Percentiles rank a stretch among this genome's conserved stretches.
These are phyloP conservation scores for Eilema sororculum DNA, from an alignment of 2,888 invertebrate species.

Conservation along the genomic window DNA sequence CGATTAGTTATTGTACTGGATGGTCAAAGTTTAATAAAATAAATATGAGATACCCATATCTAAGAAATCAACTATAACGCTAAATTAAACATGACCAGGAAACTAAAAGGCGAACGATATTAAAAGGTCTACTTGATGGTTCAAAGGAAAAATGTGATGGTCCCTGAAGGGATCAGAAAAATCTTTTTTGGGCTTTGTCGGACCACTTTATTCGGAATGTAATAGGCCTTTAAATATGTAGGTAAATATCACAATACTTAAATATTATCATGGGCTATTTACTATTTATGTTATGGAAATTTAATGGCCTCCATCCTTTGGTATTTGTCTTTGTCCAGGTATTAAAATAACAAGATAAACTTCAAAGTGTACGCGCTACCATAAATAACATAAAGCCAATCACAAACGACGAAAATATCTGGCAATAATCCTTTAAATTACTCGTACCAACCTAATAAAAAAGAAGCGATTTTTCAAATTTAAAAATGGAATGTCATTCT, in stretches of 20 bases:
- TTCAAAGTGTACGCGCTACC: conserved; percentile 10
- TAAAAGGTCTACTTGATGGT: conserved; percentile 58
- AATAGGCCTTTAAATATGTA: conserved; percentile 61
- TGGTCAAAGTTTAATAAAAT: conserved; percentile 46
- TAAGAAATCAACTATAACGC: conserved; percentile 34
- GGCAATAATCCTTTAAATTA: neutral
- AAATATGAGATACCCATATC: conserved; percentile 7
- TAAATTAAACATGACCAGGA: conserved; percentile 52
- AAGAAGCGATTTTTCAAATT: neutral
- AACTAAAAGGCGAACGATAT: conserved; percentile 56
- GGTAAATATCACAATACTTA: conserved; percentile 49
- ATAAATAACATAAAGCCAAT: too few species aligned
- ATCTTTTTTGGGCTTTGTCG: conserved; percentile 55
- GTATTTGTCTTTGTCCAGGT: conserved; percentile 8
- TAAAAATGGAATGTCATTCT: conserved; percentile 17
- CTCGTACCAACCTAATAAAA: conserved; percentile 1
- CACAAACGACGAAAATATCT: neutral
- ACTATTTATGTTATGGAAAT: conserved; percentile 34
- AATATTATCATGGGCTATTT: conserved; percentile 42
- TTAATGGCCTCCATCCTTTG: conserved; percentile 23
- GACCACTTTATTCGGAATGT: conserved; percentile 59
- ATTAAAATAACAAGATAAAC: conserved; percentile 13
- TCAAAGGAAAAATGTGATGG: conserved; percentile 66
- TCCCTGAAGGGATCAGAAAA: conserved; percentile 62
- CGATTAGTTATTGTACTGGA: conserved; percentile 55